Evolutionary conservation across 2,888 invertebrate genomes (phyloP), one percentile per base, ranked within the genome.

Genomic region (Octonoba sinensis): DNA sequence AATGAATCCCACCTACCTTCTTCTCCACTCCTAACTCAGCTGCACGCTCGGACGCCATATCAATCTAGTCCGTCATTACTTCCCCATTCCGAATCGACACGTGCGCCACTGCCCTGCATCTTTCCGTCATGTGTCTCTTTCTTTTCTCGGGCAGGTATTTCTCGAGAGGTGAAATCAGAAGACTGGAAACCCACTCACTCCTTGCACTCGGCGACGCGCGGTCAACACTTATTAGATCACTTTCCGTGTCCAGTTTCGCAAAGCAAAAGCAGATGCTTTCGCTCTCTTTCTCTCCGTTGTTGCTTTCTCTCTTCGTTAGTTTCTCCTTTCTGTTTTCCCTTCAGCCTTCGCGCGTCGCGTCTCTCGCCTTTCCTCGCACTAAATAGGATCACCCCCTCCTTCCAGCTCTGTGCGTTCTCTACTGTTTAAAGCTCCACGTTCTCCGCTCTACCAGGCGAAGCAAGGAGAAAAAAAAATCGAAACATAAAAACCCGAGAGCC

Each of bases 351-450:
- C 16, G 18, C 18, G 16, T 54, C 54, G 54, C n/a, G 54, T 12
- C n/a, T 18, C 54, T 20, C 64, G 64, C 22, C 62, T 22, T 54
- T 59, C 60, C 36, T 36, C 11, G 54, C 46, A 13, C n/a, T 20
- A 44, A n/a, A 20, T 62, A 13, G 59, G 18, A 47, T 77, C 77
- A 77, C 78, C 78, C 78, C 72, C 78, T 79, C 77, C 66, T 60
- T 72, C 72, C 70, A 66, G 78, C 66, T 72, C 72, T 79, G 62
- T 27, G 67, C 75, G 59, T 72, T 72, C 78, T 72, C 78, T 49
- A 60, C 62, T 71, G 70, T 47, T 24, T 27, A 12, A 18, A 47
- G 56, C 76, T 77, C 51, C 51, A 51, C 18, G 47, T 67, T 57
- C 60, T 67, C 44, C 67, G 67, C 3, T 3, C 36, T 36, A 20